These are phyloP conservation scores for Florisuga fusca DNA, from an alignment of 2,797 vertebrate genomes.

Conservation along the genomic window DNA sequence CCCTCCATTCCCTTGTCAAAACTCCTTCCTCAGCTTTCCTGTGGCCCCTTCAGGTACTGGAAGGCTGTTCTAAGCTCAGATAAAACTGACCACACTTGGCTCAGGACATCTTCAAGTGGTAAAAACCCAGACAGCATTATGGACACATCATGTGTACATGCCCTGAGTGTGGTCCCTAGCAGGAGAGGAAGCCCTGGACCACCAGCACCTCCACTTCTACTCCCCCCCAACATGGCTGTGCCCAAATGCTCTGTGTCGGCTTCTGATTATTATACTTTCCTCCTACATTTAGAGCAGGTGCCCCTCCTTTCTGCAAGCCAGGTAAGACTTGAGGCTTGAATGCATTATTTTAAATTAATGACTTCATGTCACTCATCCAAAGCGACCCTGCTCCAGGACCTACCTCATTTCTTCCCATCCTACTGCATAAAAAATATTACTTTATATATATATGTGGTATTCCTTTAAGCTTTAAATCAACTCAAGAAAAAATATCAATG, in stretches of 20 bases:
- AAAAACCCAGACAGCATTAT: not conserved
- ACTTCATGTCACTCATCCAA: not conserved
- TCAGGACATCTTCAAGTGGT: not conserved
- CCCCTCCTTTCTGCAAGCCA: not conserved
- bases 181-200: no score
- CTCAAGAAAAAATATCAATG: not conserved
- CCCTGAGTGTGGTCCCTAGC: not conserved
- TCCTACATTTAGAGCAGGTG: not conserved
- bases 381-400: not conserved
- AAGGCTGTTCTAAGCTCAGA: no score
- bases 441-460: not conserved
- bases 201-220: fast-evolving
- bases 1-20: no score
- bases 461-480: not conserved
- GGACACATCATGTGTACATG: not conserved
- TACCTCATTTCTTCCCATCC: not conserved
- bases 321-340: not conserved
- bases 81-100: not conserved
- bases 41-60: no score
- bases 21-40: no score
- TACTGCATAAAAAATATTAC: not conserved
- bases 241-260: no score
- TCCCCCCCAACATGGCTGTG: not conserved
- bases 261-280: no score
- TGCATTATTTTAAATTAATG: not conserved